A percentile compares a stretch with the other conserved stretches of the same genome.
Evolutionary conservation across 2,888 invertebrate genomes (phyloP).

Genomic region (Serrognathus titanus): DNA sequence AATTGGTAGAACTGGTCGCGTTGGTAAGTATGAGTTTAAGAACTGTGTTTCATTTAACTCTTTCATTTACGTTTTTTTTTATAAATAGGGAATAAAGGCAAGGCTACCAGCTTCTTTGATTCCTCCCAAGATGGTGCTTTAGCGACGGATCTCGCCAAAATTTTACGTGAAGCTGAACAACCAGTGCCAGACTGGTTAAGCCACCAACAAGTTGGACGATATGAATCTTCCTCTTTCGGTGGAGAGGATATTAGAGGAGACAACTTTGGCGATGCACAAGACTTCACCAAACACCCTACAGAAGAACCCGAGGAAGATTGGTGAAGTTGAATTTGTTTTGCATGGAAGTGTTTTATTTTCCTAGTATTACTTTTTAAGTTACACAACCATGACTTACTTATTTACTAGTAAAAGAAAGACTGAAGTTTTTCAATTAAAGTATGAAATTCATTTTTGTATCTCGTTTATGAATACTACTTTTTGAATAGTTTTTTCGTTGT

Average conservation of each 20-base stretch:
- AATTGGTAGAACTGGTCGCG: slow-evolving; percentile 91
- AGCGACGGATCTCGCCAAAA: slow-evolving; percentile 64
- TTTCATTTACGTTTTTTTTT: neutral
- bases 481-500: too few species aligned
- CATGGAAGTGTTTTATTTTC: neutral
- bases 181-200: slow-evolving; percentile 74
- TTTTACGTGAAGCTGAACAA: slow-evolving; percentile 76
- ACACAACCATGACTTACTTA: too few species aligned
- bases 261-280: slow-evolving; percentile 1
- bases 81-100: slow-evolving; percentile 64
- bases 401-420: too few species aligned
- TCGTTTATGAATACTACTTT: too few species aligned
- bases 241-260: slow-evolving; percentile 66
- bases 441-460: too few species aligned
- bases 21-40: slow-evolving; percentile 55
- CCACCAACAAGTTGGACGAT: slow-evolving; percentile 49
- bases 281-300: slow-evolving; percentile 1
- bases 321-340: neutral
- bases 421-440: too few species aligned
- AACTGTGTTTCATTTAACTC: neutral
- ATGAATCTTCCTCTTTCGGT: slow-evolving; percentile 58
- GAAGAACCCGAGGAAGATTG: slow-evolving; percentile 14
- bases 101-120: slow-evolving; percentile 83
- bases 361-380: too few species aligned
- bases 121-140: slow-evolving; percentile 57